Percentiles rank a stretch among this genome's conserved stretches.
These are phyloP conservation scores for Brachyptera putata DNA, from an alignment of 2,888 invertebrate species.

Conservation along the genomic window DNA sequence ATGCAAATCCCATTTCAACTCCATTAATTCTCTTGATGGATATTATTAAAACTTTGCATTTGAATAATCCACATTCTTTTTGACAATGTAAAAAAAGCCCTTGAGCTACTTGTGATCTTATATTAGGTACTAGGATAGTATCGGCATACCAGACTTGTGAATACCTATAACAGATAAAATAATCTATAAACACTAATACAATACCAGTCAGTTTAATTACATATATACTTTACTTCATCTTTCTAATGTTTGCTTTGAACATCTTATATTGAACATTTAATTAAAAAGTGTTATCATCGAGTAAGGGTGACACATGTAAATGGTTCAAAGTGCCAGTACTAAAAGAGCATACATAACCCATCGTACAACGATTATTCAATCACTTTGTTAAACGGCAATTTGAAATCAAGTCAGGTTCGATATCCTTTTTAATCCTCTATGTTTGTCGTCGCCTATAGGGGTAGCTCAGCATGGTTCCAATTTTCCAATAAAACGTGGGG, in stretches of 20 bases:
- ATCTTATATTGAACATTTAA: slow-evolving; percentile 11
- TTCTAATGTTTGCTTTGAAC: neutral
- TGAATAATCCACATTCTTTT: slow-evolving; percentile 6
- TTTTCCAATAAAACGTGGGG: slow-evolving; percentile 25
- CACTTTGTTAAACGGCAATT: slow-evolving; percentile 28
- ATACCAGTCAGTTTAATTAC: neutral
- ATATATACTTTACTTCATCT: neutral
- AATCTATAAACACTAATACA: too few relatives aligned
- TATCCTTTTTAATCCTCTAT: slow-evolving; percentile 19
- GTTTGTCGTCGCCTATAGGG: slow-evolving; percentile 22
- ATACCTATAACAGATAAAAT: too few relatives aligned
- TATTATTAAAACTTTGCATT: slow-evolving; percentile 11
- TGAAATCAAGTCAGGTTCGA: slow-evolving; percentile 15
- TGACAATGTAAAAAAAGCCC: neutral
- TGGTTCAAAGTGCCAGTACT: neutral
- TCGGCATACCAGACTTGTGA: neutral
- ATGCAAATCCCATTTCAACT: slow-evolving; percentile 1
- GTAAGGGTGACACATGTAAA: neutral
- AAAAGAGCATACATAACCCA: too few relatives aligned
- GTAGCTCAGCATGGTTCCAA: slow-evolving; percentile 22
- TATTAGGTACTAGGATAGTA: neutral
- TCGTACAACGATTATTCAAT: slow-evolving; percentile 28
- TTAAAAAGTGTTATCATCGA: neutral
- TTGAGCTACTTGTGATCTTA: neutral
- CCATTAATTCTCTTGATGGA: slow-evolving; percentile 18